Conservation (phyloP, 2,113 vertebrate species). For the Cettia cetti region DNA sequence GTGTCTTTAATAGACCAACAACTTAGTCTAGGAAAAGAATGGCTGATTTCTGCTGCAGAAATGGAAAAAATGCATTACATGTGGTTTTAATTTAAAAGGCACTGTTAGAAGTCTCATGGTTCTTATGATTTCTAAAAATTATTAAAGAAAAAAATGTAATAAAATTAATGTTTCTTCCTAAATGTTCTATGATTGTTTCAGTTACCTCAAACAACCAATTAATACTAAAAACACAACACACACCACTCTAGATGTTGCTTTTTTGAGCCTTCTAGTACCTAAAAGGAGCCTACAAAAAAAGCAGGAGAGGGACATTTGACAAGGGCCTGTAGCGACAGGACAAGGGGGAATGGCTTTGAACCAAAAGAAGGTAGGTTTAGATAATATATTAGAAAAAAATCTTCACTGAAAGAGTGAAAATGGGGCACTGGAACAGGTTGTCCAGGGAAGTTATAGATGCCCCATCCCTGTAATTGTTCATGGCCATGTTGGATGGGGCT, state of each 20-base stretch:
- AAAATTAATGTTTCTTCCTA: neutral
- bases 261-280: neutral
- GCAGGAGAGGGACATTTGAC: neutral
- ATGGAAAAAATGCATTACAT: neutral
- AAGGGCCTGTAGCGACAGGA: accelerated
- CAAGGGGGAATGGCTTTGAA: neutral
- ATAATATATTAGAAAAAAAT: neutral
- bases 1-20: neutral
- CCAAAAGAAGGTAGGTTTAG: neutral
- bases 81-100: neutral
- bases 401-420: neutral
- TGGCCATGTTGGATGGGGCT: neutral
- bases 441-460: neutral
- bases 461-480: neutral
- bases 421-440: neutral
- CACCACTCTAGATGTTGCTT: accelerated
- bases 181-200: neutral
- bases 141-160: neutral
- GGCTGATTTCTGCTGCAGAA: neutral
- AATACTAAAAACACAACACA: neutral
- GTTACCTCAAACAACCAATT: neutral
- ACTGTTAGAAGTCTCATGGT: neutral
- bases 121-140: neutral
- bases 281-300: neutral
- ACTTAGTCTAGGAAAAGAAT: neutral